Percentiles rank a stretch among this genome's conserved stretches.
These are phyloP conservation scores for Alosa sapidissima DNA, from an alignment of 2,797 vertebrate species.

Conservation along the genomic window DNA sequence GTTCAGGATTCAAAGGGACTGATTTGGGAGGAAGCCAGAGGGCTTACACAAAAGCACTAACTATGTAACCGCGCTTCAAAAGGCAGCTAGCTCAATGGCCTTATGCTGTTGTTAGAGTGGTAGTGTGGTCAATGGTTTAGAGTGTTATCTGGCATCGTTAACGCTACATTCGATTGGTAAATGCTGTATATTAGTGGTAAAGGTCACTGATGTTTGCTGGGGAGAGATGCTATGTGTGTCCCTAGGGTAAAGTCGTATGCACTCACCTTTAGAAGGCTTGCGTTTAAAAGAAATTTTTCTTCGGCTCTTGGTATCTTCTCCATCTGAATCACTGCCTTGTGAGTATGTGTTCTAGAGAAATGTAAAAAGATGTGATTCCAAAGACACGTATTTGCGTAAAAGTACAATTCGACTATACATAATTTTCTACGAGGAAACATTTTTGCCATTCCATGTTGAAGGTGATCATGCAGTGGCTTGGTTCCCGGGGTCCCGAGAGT, in stretches of 20 bases:
- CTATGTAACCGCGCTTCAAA: background rate
- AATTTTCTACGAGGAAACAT: background rate
- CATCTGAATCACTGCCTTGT: constrained; percentile 79
- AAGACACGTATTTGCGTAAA: background rate
- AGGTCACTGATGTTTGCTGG: constrained; percentile 15
- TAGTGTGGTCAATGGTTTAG: background rate
- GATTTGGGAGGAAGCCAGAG: background rate
- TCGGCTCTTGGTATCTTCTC: constrained; percentile 76
- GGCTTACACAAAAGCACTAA: background rate
- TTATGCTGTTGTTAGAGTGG: background rate
- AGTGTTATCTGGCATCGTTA: background rate
- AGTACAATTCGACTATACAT: background rate
- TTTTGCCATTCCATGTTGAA: background rate
- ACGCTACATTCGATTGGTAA: background rate
- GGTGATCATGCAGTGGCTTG: background rate
- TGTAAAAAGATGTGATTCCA: background rate
- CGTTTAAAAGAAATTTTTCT: constrained; percentile 91
- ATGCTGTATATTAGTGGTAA: background rate
- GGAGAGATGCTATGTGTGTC: background rate
- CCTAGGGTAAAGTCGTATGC: constrained; percentile 28
- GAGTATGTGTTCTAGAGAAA: constrained; percentile 74
- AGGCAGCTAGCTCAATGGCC: background rate
- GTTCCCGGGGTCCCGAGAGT: background rate
- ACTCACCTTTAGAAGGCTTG: constrained; percentile 84
- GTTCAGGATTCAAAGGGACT: constrained; percentile 9